phyloP scores from a whole-genome alignment of 1,140 invertebrate species.

The Rhopalosiphum maidis region DNA sequence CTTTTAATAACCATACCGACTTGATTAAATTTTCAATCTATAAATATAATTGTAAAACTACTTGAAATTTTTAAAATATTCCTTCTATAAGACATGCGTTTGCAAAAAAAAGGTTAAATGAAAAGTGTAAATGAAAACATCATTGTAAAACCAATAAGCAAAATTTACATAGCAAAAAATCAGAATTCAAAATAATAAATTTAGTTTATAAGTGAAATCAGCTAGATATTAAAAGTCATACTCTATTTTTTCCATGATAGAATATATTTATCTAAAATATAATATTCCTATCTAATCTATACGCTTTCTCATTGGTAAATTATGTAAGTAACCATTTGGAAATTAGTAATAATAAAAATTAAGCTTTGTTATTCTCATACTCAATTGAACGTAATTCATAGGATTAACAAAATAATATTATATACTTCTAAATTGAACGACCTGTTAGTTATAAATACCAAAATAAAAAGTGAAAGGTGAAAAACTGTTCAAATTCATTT shows the following conservation, averaged over 20 bases:
- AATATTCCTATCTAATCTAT: background rate
- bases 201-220: background rate
- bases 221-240: background rate
- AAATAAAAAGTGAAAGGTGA: conserved; percentile 34
- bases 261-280: background rate
- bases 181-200: background rate
- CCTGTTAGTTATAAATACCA: background rate
- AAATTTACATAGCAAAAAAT: background rate
- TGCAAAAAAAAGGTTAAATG: background rate
- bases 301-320: background rate
- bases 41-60: background rate
- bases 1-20: background rate
- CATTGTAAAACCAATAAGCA: background rate
- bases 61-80: background rate
- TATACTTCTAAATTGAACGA: background rate
- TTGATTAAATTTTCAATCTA: background rate
- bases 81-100: background rate
- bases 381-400: background rate
- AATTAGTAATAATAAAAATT: background rate
- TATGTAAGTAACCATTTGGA: background rate
- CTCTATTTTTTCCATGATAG: background rate
- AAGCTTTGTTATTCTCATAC: background rate
- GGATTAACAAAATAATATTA: background rate
- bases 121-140: background rate
- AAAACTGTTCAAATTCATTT: background rate